Conservation (phyloP, 2,888 invertebrate species). For the Cyclophora albipunctata region DNA sequence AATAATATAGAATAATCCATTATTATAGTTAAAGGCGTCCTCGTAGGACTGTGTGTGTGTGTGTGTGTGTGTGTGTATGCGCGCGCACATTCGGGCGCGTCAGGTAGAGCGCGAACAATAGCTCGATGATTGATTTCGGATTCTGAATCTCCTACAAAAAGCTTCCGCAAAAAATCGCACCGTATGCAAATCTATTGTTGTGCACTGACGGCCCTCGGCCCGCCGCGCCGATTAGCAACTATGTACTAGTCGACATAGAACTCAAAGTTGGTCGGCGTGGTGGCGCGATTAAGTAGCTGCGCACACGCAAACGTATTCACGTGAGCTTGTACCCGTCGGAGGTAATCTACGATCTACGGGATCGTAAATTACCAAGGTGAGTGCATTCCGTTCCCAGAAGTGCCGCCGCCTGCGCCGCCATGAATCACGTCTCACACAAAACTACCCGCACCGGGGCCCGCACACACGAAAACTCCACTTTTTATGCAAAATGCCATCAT, state of each 20-base stretch:
- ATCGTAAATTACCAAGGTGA: conserved; percentile 22
- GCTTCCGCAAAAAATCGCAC: conserved; percentile 27
- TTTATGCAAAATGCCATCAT: conserved; percentile 5
- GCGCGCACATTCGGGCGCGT: conserved; percentile 8
- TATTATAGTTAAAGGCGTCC: too few species aligned
- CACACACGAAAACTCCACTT: conserved; percentile 4
- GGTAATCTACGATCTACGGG: conserved; percentile 21
- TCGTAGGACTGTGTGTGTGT: neutral
- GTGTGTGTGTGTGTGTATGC: neutral
- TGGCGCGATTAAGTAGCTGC: neutral
- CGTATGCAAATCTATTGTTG: conserved; percentile 35
- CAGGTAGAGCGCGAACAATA: conserved; percentile 25
- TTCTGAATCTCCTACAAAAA: conserved; percentile 25
- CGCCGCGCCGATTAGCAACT: neutral
- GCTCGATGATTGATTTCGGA: conserved; percentile 28
- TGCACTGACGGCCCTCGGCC: neutral
- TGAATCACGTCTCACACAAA: neutral
- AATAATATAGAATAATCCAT: too few species aligned
- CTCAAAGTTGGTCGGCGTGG: neutral
- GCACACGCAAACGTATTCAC: conserved; percentile 10
- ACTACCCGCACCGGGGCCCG: too few species aligned
- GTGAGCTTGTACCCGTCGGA: neutral
- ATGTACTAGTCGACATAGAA: too few species aligned
- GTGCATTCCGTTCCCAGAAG: neutral
- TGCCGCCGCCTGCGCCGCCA: neutral